phyloP scores from a whole-genome alignment of 1,140 invertebrate genomes.

The Heliconius himera region DNA sequence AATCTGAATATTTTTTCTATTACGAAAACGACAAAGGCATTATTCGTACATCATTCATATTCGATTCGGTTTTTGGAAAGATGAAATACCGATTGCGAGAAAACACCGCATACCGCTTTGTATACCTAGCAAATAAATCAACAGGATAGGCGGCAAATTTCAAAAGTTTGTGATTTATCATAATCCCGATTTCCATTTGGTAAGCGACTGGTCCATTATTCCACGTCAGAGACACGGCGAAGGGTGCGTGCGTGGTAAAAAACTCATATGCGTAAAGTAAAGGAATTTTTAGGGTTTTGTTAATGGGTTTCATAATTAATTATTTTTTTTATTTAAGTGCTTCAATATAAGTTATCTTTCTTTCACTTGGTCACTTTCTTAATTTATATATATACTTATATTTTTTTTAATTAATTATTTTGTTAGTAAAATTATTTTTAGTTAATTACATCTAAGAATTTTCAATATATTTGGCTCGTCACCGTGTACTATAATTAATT shows the following conservation, averaged over 20 bases:
- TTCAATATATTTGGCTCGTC: too few relatives aligned
- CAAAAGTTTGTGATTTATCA: constrained; percentile 80
- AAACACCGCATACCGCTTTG: constrained; percentile 64
- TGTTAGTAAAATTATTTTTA: too few relatives aligned
- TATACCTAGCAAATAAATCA: constrained; percentile 72
- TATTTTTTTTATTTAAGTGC: not conserved
- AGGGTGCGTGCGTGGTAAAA: constrained; percentile 70
- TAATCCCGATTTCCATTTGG: constrained; percentile 79
- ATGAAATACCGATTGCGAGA: constrained; percentile 46
- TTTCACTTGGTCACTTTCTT: too few relatives aligned
- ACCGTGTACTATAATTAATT: too few relatives aligned
- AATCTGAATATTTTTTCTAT: constrained; percentile 32
- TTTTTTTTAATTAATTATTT: too few relatives aligned
- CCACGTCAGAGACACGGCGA: constrained; percentile 74
- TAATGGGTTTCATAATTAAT: constrained; percentile 4
- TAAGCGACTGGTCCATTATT: constrained; percentile 75
- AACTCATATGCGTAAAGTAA: constrained; percentile 39
- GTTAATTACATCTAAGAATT: too few relatives aligned
- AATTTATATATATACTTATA: too few relatives aligned
- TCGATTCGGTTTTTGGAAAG: constrained; percentile 30
- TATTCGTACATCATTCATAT: constrained; percentile 37
- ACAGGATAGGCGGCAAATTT: constrained; percentile 68
- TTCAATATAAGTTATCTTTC: not conserved
- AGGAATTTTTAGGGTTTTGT: constrained; percentile 7
- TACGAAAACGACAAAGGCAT: constrained; percentile 28